These are phyloP conservation scores for Asbolus verrucosus DNA, from an alignment of 1,140 invertebrate species.

Conservation along the genomic window DNA sequence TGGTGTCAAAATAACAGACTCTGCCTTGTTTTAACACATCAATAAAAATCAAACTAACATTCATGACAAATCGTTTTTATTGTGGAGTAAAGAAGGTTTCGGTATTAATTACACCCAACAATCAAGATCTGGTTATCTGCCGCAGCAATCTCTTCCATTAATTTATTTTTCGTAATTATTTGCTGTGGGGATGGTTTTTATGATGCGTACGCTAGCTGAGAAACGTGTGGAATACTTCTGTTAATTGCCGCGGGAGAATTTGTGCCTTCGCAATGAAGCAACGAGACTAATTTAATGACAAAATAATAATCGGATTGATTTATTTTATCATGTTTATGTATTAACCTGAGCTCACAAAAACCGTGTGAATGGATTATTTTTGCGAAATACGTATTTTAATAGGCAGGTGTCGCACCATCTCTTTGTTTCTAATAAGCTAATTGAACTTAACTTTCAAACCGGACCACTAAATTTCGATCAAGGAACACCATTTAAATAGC, in stretches of 20 bases:
- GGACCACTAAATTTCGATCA: not conserved
- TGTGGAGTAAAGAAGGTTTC: slow-evolving; percentile 12
- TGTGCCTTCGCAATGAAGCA: slow-evolving; percentile 1
- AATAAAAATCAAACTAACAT: slow-evolving; percentile 25
- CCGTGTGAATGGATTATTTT: slow-evolving; percentile 25
- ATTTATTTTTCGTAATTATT: slow-evolving; percentile 36
- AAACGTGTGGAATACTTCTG: slow-evolving; percentile 22
- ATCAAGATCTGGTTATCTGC: slow-evolving; percentile 24
- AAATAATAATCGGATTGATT: slow-evolving; percentile 31
- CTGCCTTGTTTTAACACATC: slow-evolving; percentile 11
- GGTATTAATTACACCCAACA: slow-evolving; percentile 33
- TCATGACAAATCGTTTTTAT: slow-evolving; percentile 34
- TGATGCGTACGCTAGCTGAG: not conserved
- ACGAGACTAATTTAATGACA: slow-evolving; percentile 37
- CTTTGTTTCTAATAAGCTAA: slow-evolving; percentile 23
- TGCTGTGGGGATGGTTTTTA: slow-evolving; percentile 25
- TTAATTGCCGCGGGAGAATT: slow-evolving; percentile 26
- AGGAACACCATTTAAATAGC: too few species aligned
- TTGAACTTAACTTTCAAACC: slow-evolving; percentile 5
- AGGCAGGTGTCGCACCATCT: slow-evolving; percentile 5
- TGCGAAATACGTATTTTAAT: slow-evolving; percentile 20
- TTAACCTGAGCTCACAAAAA: slow-evolving; percentile 1
- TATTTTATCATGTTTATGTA: slow-evolving; percentile 34
- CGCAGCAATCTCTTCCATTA: too few species aligned
- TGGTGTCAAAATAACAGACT: slow-evolving; percentile 6